These are phyloP conservation scores for Manis pentadactyla DNA, from an alignment of 2,797 vertebrate genomes.

Conservation along the genomic window DNA sequence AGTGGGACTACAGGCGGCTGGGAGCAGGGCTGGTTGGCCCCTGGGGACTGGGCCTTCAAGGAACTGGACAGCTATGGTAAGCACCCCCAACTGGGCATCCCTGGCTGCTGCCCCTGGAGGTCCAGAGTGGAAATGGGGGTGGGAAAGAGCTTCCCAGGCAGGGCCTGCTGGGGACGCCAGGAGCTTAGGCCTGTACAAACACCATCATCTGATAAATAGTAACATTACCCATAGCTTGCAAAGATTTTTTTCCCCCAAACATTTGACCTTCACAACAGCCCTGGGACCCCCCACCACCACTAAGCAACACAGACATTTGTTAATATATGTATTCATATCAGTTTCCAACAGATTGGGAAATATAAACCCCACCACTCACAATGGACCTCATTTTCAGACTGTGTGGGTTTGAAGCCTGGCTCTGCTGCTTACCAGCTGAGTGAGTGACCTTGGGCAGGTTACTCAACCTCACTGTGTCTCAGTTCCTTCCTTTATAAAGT, in stretches of 20 bases:
- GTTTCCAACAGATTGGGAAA: neutral
- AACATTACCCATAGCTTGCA: neutral
- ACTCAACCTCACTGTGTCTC: neutral
- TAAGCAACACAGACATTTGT: neutral
- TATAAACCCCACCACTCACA: neutral
- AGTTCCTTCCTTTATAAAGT: neutral
- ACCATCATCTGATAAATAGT: neutral
- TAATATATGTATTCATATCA: neutral
- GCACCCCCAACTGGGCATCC: constrained; percentile 51
- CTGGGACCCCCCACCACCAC: neutral
- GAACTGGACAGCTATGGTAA: constrained; percentile 90
- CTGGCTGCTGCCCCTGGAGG: neutral
- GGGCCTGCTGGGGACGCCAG: neutral
- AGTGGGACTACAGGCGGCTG: constrained; percentile 88
- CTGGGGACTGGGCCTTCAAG: constrained; percentile 90
- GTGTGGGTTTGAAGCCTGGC: neutral
- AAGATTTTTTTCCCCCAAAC: neutral
- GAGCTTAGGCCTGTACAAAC: neutral
- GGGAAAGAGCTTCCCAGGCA: neutral
- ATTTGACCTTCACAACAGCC: neutral
- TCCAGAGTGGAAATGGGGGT: neutral
- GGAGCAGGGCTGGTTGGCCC: constrained; percentile 85
- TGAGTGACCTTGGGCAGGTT: neutral
- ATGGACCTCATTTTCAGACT: neutral
- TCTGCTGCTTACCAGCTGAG: neutral